These are phyloP conservation scores for Geophilus truncorum DNA, from an alignment of 2,888 invertebrate genomes.

Conservation along the genomic window DNA sequence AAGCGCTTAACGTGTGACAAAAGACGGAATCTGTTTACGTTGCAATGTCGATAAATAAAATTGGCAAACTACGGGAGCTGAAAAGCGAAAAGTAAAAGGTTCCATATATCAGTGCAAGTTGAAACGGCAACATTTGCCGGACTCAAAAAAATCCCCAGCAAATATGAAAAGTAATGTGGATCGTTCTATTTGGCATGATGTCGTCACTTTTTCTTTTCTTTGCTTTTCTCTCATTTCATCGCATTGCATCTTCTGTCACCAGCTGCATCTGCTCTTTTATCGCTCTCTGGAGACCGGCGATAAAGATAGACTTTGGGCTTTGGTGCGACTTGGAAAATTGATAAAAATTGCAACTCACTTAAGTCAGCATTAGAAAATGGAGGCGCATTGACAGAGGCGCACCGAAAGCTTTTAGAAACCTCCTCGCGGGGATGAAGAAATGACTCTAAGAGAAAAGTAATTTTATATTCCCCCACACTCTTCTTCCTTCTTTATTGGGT, in stretches of 20 bases:
- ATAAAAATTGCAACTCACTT: constrained; percentile 29
- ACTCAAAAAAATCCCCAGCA: neutral
- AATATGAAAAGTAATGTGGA: neutral
- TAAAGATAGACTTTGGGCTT: constrained; percentile 22
- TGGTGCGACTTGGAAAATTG: constrained; percentile 17
- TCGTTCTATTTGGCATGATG: neutral
- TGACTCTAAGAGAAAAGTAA: neutral
- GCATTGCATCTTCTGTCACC: neutral
- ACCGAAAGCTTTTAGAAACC: constrained; percentile 25
- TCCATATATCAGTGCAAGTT: neutral
- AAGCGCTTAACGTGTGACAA: neutral
- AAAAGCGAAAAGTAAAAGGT: neutral
- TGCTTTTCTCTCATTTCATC: constrained; percentile 7
- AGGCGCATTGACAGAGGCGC: neutral
- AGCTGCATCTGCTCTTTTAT: constrained; percentile 19
- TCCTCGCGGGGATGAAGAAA: neutral
- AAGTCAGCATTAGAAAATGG: constrained; percentile 31
- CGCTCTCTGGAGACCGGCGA: constrained; percentile 23
- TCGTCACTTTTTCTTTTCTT: neutral
- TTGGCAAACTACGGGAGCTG: neutral
- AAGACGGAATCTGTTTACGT: constrained; percentile 11
- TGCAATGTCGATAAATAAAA: constrained; percentile 16
- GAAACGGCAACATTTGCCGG: neutral
- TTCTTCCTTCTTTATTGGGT: neutral
- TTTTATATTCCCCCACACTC: neutral